Percentiles rank a stretch among this genome's conserved stretches.
These are phyloP conservation scores for Gambusia holbrooki DNA, from an alignment of 2,113 vertebrate species.

Conservation along the genomic window DNA sequence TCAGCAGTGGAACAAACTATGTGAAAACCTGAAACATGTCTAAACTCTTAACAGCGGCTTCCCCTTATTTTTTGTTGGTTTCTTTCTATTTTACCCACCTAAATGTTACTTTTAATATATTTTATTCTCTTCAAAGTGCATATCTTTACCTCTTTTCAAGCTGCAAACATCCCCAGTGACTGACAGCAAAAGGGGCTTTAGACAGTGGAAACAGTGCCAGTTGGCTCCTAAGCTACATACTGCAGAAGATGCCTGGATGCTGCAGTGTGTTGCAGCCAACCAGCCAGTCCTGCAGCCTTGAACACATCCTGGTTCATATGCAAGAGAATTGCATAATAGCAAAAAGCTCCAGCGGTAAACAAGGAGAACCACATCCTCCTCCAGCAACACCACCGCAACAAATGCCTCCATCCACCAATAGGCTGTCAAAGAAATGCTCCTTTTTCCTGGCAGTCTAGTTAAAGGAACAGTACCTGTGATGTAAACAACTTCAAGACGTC, in stretches of 20 bases:
- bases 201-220: conserved; percentile 11
- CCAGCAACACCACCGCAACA: conserved; percentile 13
- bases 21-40: no score
- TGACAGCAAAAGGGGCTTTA: not conserved
- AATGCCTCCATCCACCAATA: conserved; percentile 1
- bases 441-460: conserved; percentile 9
- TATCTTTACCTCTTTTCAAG: not conserved
- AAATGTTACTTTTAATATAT: no score
- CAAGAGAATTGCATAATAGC: conserved; percentile 34
- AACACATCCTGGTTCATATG: conserved; percentile 23
- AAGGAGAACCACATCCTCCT: conserved; percentile 39
- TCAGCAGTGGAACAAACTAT: no score
- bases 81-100: no score
- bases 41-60: no score
- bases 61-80: no score
- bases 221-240: conserved; percentile 25
- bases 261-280: conserved; percentile 47
- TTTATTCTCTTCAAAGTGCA: no score
- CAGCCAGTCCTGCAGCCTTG: conserved; percentile 26
- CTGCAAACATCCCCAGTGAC: not conserved
- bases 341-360: conserved; percentile 38
- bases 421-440: conserved; percentile 10
- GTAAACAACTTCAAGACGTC: conserved; percentile 1
- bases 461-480: not conserved
- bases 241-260: conserved; percentile 48